phyloP scores from a whole-genome alignment of 1,140 invertebrate species.

The Camponotus pennsylvanicus region DNA sequence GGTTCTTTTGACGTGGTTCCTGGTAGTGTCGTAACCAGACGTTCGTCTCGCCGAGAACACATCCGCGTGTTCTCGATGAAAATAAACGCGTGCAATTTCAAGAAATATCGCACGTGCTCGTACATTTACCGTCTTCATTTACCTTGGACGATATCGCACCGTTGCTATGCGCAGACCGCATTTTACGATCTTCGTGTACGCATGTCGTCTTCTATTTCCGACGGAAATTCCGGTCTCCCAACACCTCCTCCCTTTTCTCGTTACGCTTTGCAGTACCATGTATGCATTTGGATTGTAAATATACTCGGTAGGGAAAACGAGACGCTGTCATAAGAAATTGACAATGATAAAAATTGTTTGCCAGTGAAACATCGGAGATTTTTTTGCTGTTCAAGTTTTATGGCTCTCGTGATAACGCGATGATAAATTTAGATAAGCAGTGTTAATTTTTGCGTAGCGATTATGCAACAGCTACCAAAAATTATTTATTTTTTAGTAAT shows the following conservation, averaged over 20 bases:
- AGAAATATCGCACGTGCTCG: slow-evolving; percentile 30
- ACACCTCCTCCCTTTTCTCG: too few species aligned
- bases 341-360: neutral
- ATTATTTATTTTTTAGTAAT: neutral
- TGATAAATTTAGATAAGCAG: neutral
- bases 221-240: neutral
- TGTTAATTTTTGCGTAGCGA: neutral
- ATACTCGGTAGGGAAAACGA: neutral
- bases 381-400: neutral
- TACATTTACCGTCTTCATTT: slow-evolving; percentile 50
- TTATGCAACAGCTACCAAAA: neutral
- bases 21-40: slow-evolving; percentile 56
- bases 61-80: neutral
- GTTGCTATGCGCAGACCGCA: neutral
- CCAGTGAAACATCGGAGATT: neutral
- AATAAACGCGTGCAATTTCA: slow-evolving; percentile 30
- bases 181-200: slow-evolving; percentile 3
- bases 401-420: too few species aligned
- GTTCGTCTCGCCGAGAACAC: slow-evolving; percentile 44
- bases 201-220: neutral
- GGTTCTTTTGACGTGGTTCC: neutral
- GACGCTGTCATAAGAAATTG: neutral
- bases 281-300: neutral
- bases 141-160: slow-evolving; percentile 40
- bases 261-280: neutral